phyloP scores from a whole-genome alignment of 2,888 invertebrate genomes.

The Campaea margaritaria region DNA sequence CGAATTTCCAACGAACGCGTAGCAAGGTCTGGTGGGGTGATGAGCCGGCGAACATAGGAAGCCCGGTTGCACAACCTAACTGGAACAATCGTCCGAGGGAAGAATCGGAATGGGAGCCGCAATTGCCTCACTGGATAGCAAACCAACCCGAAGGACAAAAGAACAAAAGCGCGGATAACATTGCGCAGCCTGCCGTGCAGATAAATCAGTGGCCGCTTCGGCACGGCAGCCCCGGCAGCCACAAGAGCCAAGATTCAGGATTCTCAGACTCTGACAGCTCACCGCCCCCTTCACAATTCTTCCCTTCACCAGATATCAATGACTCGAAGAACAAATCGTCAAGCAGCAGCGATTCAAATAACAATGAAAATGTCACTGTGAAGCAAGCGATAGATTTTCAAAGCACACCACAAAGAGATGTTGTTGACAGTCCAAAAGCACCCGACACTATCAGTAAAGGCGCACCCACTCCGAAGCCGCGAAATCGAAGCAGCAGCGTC shows the following conservation, averaged over 20 bases:
- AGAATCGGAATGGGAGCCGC: constrained; percentile 80
- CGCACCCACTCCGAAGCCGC: constrained; percentile 72
- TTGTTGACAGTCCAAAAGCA: constrained; percentile 60
- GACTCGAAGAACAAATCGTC: constrained; percentile 71
- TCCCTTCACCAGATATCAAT: constrained; percentile 64
- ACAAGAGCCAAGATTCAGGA: constrained; percentile 92
- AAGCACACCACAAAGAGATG: constrained; percentile 66
- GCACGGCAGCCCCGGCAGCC: constrained; percentile 86
- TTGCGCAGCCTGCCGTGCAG: constrained; percentile 66
- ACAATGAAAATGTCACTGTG: constrained; percentile 78
- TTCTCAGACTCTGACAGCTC: constrained; percentile 92
- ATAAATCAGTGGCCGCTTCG: constrained; percentile 78
- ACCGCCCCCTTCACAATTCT: constrained; percentile 80
- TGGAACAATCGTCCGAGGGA: constrained; percentile 61
- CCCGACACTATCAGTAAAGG: constrained; percentile 51
- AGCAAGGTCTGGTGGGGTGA: constrained; percentile 89
- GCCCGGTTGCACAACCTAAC: constrained; percentile 73
- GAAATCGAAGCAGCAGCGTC: constrained; percentile 78
- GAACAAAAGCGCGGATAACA: constrained; percentile 71
- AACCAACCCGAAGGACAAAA: constrained; percentile 73
- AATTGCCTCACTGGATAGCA: constrained; percentile 82
- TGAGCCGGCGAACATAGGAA: constrained; percentile 73
- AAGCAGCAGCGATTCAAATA: constrained; percentile 77
- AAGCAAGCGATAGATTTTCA: constrained; percentile 76
- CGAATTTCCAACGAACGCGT: constrained; percentile 87